A percentile compares a stretch with the other conserved stretches of the same genome.
phyloP scores from a whole-genome alignment of 2,113 vertebrate genomes.

The Tyto alba region DNA sequence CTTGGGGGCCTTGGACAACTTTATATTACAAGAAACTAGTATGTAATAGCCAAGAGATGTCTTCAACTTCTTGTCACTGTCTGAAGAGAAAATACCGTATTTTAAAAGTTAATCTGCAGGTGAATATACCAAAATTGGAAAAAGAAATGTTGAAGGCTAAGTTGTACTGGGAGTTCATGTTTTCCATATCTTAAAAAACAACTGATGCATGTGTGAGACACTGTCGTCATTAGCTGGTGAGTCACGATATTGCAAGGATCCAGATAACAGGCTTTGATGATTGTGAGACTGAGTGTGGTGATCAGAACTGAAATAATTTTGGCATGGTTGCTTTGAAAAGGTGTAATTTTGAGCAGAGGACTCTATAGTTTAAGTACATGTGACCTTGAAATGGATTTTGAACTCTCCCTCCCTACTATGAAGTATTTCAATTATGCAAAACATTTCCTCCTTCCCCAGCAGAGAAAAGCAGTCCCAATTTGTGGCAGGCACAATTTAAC shows the following conservation, averaged over 20 bases:
- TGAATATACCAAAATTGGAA: neutral
- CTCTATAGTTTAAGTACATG: neutral
- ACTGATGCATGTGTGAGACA: conserved; percentile 42
- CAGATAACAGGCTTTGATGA: conserved; percentile 46
- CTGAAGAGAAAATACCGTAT: neutral
- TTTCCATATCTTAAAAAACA: conserved; percentile 40
- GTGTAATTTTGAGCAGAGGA: neutral
- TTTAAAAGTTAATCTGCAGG: neutral
- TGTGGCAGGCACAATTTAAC: neutral
- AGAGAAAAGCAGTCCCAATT: neutral
- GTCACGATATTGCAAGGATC: conserved; percentile 34
- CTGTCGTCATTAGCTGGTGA: conserved; percentile 30
- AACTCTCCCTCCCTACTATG: neutral
- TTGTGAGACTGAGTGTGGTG: neutral
- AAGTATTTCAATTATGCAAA: neutral
- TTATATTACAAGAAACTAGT: neutral
- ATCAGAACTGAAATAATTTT: conserved; percentile 38
- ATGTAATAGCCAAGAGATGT: neutral
- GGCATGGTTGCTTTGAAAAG: neutral
- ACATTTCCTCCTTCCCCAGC: neutral
- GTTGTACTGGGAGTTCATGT: neutral
- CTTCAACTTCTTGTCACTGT: neutral
- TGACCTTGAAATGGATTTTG: neutral
- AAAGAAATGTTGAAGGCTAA: neutral
- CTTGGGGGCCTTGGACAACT: neutral